Evolutionary conservation across 2,888 invertebrate species (phyloP), one percentile per base, ranked within the genome.

Genomic region (Pristionchus entomophagus): DNA sequence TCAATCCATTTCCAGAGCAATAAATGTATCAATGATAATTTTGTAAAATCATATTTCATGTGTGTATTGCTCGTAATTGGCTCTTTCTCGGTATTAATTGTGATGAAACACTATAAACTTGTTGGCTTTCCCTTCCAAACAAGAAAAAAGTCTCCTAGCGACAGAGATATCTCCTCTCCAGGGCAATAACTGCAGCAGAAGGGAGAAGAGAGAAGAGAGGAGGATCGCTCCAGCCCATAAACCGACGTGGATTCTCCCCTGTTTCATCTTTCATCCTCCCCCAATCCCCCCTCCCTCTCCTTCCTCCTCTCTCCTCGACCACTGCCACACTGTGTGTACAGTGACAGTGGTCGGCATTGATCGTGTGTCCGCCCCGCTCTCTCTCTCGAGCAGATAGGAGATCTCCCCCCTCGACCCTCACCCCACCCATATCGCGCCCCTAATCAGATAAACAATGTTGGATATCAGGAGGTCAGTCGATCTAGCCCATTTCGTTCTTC

Each of bases 341-440:
- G 82, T 82, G 51, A 80, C 78, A n/a, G n/a, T n/a, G 56, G 82
- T 32, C 65, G 38, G 65, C 83, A 84, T 84, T 65, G 83, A 84
- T 84, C 65, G 83, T 49, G 65, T 45, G 29, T 65, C 29, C 38
- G n/a, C n/a, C n/a, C n/a, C n/a, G n/a, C n/a, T n/a, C n/a, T 56
- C 56, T 19, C 73, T 38, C 56, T 56, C 32, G 62, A 62, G 65
- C 65, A 65, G 65, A 49, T 49, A 84, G 65, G 56, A 62, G 65
- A 62, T 62, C 62, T 62, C 41, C 83, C 62, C 22, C 32, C 83
- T 29, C 83, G 41, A 45, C 62, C 80, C 59, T 38, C 29, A 19
- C 80, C 32, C 81, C 35, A 12, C 29, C 69, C 29, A 19, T 51
- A 41, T 53, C 82, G 8, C 78, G 6, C 53, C n/a, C 81, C 81